Conservation (phyloP, 1,140 invertebrate genomes). For the Formica exsecta region DNA sequence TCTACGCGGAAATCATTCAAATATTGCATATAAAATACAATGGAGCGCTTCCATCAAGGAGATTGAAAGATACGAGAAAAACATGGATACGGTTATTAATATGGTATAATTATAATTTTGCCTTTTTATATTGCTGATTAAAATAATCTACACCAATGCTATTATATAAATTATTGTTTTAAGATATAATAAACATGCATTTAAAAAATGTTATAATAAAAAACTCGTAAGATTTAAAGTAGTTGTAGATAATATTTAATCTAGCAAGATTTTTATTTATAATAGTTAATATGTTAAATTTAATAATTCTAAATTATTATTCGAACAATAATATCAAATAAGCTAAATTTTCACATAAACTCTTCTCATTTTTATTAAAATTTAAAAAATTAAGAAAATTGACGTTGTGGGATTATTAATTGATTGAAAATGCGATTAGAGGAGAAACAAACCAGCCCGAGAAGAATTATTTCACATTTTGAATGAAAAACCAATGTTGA, state of each 20-base stretch:
- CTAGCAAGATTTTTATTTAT: background rate
- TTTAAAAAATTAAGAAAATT: background rate
- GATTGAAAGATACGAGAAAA: background rate
- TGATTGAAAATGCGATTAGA: conserved; percentile 6
- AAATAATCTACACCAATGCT: background rate
- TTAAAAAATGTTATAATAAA: background rate
- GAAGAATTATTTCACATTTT: conserved; percentile 58
- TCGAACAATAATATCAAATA: background rate
- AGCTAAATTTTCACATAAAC: background rate
- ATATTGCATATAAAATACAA: conserved; percentile 27
- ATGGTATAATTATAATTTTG: background rate
- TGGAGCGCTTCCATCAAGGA: background rate
- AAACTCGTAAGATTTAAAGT: background rate
- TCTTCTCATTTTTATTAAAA: background rate
- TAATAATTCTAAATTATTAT: background rate
- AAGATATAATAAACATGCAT: background rate
- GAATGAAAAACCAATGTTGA: conserved; percentile 28
- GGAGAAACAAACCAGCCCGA: background rate
- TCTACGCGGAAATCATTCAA: background rate
- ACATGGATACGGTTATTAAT: background rate
- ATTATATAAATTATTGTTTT: background rate
- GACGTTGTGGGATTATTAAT: background rate
- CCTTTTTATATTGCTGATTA: background rate
- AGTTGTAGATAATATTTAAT: background rate
- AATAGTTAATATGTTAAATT: background rate